Conservation (phyloP, 2,888 invertebrate species). For the Boloria selene region DNA sequence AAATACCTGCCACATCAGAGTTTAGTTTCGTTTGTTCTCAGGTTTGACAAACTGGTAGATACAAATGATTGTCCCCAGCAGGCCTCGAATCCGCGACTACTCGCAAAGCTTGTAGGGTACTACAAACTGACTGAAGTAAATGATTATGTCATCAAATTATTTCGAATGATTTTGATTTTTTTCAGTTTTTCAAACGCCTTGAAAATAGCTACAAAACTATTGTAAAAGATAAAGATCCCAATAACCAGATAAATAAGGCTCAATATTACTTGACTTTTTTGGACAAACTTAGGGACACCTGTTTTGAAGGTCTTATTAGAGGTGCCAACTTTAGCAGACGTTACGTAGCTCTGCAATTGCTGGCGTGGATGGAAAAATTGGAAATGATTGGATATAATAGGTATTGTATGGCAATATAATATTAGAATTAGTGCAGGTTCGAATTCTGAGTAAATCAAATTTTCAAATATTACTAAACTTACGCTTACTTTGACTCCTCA, state of each 20-base stretch:
- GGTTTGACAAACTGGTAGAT: too few species aligned
- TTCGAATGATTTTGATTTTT: neutral
- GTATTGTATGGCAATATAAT: conserved; percentile 40
- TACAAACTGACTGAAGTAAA: too few species aligned
- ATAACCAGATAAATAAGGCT: conserved; percentile 8
- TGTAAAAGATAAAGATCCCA: conserved; percentile 44
- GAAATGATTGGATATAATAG: conserved; percentile 49
- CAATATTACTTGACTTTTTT: conserved; percentile 73
- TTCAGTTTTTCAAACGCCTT: conserved; percentile 64
- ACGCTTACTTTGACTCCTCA: too few species aligned
- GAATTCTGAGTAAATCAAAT: too few species aligned
- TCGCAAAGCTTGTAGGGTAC: too few species aligned
- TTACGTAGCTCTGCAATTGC: conserved; percentile 80
- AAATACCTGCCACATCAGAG: too few species aligned
- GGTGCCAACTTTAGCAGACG: conserved; percentile 85
- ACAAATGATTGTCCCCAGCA: too few species aligned
- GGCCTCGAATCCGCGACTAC: too few species aligned
- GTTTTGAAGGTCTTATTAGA: conserved; percentile 81
- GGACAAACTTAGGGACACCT: conserved; percentile 68
- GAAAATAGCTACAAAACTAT: conserved; percentile 61
- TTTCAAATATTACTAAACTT: too few species aligned
- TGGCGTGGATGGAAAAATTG: conserved; percentile 62
- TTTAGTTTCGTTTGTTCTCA: too few species aligned
- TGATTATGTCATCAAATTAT: too few species aligned
- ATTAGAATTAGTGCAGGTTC: too few species aligned